phyloP scores from a whole-genome alignment of 2,797 vertebrate species.

The Alosa sapidissima region DNA sequence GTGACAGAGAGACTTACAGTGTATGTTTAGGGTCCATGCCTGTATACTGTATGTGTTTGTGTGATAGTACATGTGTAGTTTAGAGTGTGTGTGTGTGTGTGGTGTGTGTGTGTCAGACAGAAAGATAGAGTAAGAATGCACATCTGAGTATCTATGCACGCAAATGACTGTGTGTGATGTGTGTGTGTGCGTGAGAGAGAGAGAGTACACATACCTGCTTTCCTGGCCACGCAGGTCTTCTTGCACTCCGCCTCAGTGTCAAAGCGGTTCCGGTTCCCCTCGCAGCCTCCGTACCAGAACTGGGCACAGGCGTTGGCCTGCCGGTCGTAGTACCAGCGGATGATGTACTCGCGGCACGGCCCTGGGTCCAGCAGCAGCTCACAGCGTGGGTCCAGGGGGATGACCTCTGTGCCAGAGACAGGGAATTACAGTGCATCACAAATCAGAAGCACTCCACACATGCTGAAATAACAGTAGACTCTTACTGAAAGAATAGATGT shows the following conservation, averaged over 20 bases:
- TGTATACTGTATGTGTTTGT: too few species aligned
- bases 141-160: neutral
- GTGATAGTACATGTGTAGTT: too few species aligned
- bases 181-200: neutral
- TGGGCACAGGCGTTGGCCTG: slow-evolving; percentile 86
- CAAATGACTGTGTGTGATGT: slow-evolving; percentile 6
- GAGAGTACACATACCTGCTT: slow-evolving; percentile 57
- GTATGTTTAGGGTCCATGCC: neutral
- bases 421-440: neutral
- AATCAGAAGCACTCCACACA: too few species aligned
- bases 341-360: slow-evolving; percentile 79
- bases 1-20: neutral
- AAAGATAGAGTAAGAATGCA: too few species aligned
- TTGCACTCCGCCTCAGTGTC: slow-evolving; percentile 83
- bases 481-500: too few species aligned
- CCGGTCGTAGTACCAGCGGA: slow-evolving; percentile 86
- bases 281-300: slow-evolving; percentile 86
- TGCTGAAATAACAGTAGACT: neutral
- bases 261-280: slow-evolving; percentile 84
- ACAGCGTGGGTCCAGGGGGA: slow-evolving; percentile 67
- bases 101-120: neutral
- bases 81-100: too few species aligned
- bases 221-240: slow-evolving; percentile 74
- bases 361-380: slow-evolving; percentile 79
- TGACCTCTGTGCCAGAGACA: slow-evolving; percentile 60